A percentile compares a stretch with the other conserved stretches of the same genome.
Conservation (phyloP, 2,888 invertebrate genomes). For the Patella pellucida region DNA sequence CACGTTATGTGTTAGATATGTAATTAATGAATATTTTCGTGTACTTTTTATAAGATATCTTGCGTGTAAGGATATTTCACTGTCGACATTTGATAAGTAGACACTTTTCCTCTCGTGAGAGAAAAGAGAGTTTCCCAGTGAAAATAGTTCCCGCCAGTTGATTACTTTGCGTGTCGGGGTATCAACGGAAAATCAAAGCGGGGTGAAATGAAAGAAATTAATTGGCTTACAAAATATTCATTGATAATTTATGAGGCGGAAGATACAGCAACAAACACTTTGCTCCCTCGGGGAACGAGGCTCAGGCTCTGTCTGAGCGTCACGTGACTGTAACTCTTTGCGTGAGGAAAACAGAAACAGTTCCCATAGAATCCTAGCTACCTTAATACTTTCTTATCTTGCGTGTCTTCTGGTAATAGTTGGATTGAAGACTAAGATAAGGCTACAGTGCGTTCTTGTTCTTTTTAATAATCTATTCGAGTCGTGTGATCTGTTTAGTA, state of each 20-base stretch:
- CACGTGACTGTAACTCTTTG: too few species aligned
- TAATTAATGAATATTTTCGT: not conserved
- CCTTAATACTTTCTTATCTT: too few species aligned
- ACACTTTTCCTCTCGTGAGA: constrained; percentile 5
- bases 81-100: not conserved
- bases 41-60: not conserved
- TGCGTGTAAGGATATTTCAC: not conserved
- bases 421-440: too few species aligned
- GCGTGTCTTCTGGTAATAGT: too few species aligned
- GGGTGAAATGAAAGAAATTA: constrained; percentile 2
- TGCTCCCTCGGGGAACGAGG: constrained; percentile 2
- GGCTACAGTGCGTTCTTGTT: too few species aligned
- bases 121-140: not conserved
- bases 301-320: not conserved
- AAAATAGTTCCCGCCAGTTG: not conserved
- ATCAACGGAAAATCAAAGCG: not conserved
- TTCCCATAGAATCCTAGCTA: too few species aligned
- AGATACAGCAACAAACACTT: constrained; percentile 9
- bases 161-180: not conserved
- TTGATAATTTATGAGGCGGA: constrained; percentile 10
- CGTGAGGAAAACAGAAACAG: too few species aligned
- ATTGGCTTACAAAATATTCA: constrained; percentile 10
- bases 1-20: not conserved
- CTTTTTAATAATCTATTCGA: too few species aligned
- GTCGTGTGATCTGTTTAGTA: too few species aligned